Evolutionary conservation across 2,797 vertebrate species (phyloP).

Genomic region (Molossus alvarezi): DNA sequence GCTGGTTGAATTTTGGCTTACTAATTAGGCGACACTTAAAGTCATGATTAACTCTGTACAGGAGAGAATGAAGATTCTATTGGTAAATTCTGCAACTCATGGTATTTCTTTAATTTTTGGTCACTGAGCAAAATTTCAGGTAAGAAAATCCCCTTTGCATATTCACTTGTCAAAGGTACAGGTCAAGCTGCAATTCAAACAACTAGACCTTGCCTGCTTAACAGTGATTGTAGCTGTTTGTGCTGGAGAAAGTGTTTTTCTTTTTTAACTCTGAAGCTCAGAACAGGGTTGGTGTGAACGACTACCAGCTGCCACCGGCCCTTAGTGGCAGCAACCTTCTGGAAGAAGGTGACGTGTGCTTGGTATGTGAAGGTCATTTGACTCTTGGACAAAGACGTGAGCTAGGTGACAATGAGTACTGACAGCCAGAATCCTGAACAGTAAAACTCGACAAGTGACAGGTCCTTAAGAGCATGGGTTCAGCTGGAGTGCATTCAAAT

Average conservation of each 20-base stretch:
- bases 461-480: constrained; percentile 66
- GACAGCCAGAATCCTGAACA: constrained; percentile 44
- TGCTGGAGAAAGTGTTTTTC: constrained; percentile 26
- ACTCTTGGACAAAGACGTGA: constrained; percentile 48
- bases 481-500: constrained; percentile 67
- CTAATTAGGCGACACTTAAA: constrained; percentile 17
- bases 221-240: neutral
- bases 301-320: neutral
- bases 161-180: constrained; percentile 1
- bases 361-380: constrained; percentile 57
- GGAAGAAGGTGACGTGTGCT: constrained; percentile 17
- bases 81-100: neutral
- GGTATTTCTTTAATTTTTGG: constrained; percentile 21
- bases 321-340: neutral
- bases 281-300: neutral
- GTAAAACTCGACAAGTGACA: constrained; percentile 58
- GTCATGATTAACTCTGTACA: neutral
- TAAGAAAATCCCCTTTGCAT: constrained; percentile 20
- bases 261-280: constrained; percentile 43
- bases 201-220: neutral
- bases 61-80: neutral
- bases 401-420: constrained; percentile 55
- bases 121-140: constrained; percentile 12
- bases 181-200: neutral
- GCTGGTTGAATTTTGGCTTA: neutral